A percentile compares a stretch with the other conserved stretches of the same genome.
Conservation (phyloP, 37 sponge, comb jelly and placozoan genomes). For the Bolinopsis microptera region DNA sequence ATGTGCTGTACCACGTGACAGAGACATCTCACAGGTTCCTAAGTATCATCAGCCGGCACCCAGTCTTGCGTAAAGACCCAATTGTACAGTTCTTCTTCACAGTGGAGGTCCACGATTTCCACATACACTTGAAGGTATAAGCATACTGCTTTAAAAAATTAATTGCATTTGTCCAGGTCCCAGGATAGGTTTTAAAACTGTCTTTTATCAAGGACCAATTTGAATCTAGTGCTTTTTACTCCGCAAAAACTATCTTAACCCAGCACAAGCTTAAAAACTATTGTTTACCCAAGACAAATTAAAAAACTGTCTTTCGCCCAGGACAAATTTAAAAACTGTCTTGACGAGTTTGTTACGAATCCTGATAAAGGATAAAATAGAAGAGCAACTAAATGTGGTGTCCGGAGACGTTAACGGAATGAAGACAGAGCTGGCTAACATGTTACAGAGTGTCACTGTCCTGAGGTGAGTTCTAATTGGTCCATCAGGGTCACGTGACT, state of each 20-base stretch:
- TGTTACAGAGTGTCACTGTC: slow-evolving; percentile 23
- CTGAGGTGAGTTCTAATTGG: not conserved
- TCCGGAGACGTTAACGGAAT: slow-evolving; percentile 51
- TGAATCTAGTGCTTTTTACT: too few species aligned
- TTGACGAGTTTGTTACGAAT: slow-evolving; percentile 77
- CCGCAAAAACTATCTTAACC: too few species aligned
- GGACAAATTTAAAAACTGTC: slow-evolving; percentile 74
- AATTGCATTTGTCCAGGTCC: too few species aligned
- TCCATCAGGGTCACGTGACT: too few species aligned
- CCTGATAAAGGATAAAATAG: slow-evolving; percentile 50
- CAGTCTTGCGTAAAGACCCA: slow-evolving; percentile 76
- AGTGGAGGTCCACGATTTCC: slow-evolving; percentile 68
- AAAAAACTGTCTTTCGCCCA: too few species aligned
- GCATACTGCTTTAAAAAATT: too few species aligned
- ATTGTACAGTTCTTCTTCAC: slow-evolving; percentile 79
- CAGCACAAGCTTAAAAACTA: too few species aligned
- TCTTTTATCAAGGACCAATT: too few species aligned
- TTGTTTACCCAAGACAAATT: too few species aligned
- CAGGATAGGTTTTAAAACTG: too few species aligned
- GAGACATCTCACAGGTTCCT: slow-evolving; percentile 67
- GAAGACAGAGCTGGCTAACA: not conserved
- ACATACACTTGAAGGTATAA: slow-evolving; percentile 60
- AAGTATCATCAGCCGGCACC: slow-evolving; percentile 81
- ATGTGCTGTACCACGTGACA: not conserved
- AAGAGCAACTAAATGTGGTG: slow-evolving; percentile 30